Evolutionary conservation across 2,888 invertebrate species (phyloP).

Genomic region (Megastigmus dorsalis): DNA sequence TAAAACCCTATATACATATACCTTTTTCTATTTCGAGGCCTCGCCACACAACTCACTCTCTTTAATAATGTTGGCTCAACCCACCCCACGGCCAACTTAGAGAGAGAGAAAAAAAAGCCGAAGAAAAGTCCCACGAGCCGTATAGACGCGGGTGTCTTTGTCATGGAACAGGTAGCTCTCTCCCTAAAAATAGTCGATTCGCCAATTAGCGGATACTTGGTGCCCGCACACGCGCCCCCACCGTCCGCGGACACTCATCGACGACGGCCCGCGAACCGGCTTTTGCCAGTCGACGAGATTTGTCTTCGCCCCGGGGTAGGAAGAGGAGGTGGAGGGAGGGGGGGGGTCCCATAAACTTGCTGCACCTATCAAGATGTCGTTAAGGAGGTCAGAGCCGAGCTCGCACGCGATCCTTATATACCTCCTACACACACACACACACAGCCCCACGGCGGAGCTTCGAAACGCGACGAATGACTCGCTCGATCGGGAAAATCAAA

Average conservation of each 20-base stretch:
- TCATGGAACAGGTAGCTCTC: too few relatives aligned
- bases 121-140: neutral
- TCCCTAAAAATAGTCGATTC: neutral
- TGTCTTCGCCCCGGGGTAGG: slow-evolving; percentile 24
- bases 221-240: neutral
- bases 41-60: neutral
- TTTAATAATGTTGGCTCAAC: slow-evolving; percentile 19
- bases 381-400: slow-evolving; percentile 64
- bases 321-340: neutral
- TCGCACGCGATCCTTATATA: slow-evolving; percentile 60
- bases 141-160: too few relatives aligned
- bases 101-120: neutral
- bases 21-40: slow-evolving; percentile 14
- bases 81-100: neutral
- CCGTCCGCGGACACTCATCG: too few relatives aligned
- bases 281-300: slow-evolving; percentile 37
- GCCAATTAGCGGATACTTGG: slow-evolving; percentile 23
- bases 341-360: slow-evolving; percentile 54
- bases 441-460: slow-evolving; percentile 7
- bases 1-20: neutral
- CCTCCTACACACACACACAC: neutral
- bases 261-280: neutral
- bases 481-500: slow-evolving; percentile 40
- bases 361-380: slow-evolving; percentile 61
- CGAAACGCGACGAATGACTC: slow-evolving; percentile 31